Evolutionary conservation across 1,140 invertebrate species (phyloP), one percentile per base, ranked within the genome.

Genomic region (Acromyrmex heyeri): DNA sequence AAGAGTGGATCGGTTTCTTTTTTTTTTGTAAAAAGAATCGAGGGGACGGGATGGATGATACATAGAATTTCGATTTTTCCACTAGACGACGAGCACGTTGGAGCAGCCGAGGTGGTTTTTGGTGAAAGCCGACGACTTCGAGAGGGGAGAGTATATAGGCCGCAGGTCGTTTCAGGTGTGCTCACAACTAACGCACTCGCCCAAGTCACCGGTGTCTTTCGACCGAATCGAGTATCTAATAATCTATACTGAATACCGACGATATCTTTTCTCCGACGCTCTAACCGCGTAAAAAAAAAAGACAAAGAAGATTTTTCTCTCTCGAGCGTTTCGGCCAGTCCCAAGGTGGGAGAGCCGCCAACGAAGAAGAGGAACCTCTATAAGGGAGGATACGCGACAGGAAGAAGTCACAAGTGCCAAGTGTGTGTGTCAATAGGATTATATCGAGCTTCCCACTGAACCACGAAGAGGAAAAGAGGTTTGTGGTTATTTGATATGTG

Each of bases 111-210:
- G 89, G 55, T 87, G 91, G 90, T 91, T 94, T 94, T 93, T 85
- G 92, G 94, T 93, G 93, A 94, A 93, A 94, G 93, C 93, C 85
- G 86, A 78, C 55, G 73, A 81, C 81, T 55, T 83, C 85, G 89
- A 89, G 94, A 93, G 94, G 95, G 94, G 94, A 94, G 92, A 90
- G 92, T 95, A 95, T 95, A 95, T 95, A 95, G 94, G 92, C 88
- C 89, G 93, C 90, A 92, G 93, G 91, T 94, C 90, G 92, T 94
- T 92, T 94, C 94, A 90, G 86, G 86, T 86, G 87, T 89, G 81
- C 93, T 94, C 94, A 95, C 92, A 94, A 94, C 93, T 93, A 95
- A 93, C 88, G 91, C 87, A 93, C 88, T 92, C 92, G 90, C 78
- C 91, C 86, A 87, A 91, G 89, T 73, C 89, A 78, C 72, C 86